Percentiles rank a stretch among this genome's conserved stretches.
Evolutionary conservation across 1,140 invertebrate genomes (phyloP).

Genomic region (Sinella curviseta): DNA sequence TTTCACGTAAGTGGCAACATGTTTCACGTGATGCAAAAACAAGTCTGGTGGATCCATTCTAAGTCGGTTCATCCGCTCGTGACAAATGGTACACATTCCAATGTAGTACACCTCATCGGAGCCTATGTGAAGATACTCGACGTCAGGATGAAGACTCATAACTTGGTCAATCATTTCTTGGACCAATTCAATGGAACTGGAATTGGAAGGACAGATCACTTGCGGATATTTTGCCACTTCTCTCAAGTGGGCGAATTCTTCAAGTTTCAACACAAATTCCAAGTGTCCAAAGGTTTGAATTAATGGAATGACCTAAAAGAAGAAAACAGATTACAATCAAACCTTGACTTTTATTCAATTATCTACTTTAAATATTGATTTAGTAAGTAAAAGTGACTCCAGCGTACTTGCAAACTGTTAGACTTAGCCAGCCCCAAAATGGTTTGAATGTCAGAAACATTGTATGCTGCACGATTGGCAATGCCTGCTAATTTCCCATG

Average conservation of each 20-base stretch:
- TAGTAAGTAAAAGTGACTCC: too few relatives aligned
- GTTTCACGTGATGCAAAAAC: slow-evolving; percentile 60
- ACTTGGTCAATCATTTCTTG: slow-evolving; percentile 61
- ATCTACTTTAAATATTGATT: slow-evolving; percentile 50
- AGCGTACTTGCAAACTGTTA: slow-evolving; percentile 56
- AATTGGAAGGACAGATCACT: slow-evolving; percentile 56
- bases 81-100: slow-evolving; percentile 57
- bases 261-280: slow-evolving; percentile 63
- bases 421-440: slow-evolving; percentile 54
- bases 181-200: slow-evolving; percentile 58
- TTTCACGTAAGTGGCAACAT: slow-evolving; percentile 65
- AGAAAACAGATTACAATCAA: slow-evolving; percentile 44
- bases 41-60: slow-evolving; percentile 57
- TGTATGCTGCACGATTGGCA: slow-evolving; percentile 62
- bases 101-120: slow-evolving; percentile 73
- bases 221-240: slow-evolving; percentile 61
- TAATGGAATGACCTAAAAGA: slow-evolving; percentile 60
- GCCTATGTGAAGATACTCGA: slow-evolving; percentile 75
- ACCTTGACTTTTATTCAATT: slow-evolving; percentile 54
- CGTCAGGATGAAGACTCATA: slow-evolving; percentile 59
- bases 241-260: slow-evolving; percentile 58
- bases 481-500: slow-evolving; percentile 57
- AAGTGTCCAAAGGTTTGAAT: slow-evolving; percentile 64
- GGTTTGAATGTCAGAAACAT: slow-evolving; percentile 55
- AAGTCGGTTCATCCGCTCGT: slow-evolving; percentile 53